Percentiles rank a stretch among this genome's conserved stretches.
Evolutionary conservation across 2,113 vertebrate species (phyloP).

Genomic region (Cyprinus carpio): DNA sequence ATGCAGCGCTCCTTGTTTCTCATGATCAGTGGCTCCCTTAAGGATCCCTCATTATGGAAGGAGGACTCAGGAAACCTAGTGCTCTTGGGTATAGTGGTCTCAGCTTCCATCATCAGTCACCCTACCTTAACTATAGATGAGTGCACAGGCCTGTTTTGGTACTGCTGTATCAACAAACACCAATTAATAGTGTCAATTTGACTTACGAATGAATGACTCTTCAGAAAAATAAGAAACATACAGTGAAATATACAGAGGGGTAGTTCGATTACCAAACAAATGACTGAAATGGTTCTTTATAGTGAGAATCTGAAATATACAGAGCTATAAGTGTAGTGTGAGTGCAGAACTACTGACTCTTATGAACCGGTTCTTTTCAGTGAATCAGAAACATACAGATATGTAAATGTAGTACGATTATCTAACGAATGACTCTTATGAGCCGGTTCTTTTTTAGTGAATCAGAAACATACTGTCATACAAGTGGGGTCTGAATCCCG

Average conservation of each 20-base stretch:
- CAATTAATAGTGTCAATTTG: not conserved
- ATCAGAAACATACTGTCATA: not conserved
- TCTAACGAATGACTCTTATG: too few relatives aligned
- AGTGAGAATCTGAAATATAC: not conserved
- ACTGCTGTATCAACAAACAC: not conserved
- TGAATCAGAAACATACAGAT: too few relatives aligned
- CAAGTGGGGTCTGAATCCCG: not conserved
- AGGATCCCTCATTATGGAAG: too few relatives aligned
- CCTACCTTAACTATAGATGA: constrained; percentile 22
- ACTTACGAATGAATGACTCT: not conserved
- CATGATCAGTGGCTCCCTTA: constrained; percentile 73
- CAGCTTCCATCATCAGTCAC: constrained; percentile 40
- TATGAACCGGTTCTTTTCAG: too few relatives aligned
- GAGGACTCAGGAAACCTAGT: too few relatives aligned
- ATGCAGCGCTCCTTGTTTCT: constrained; percentile 72
- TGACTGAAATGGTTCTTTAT: not conserved
- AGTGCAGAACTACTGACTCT: not conserved
- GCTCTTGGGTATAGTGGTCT: constrained; percentile 36
- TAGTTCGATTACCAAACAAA: not conserved
- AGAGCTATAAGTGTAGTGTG: not conserved
- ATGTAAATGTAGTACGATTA: too few relatives aligned
- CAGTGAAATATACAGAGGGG: not conserved
- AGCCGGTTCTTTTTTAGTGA: not conserved
- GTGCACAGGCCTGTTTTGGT: constrained; percentile 1
- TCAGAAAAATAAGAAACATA: not conserved